Evolutionary conservation across 2,113 vertebrate species (phyloP).

Genomic region (Cricetomys ansorgei): DNA sequence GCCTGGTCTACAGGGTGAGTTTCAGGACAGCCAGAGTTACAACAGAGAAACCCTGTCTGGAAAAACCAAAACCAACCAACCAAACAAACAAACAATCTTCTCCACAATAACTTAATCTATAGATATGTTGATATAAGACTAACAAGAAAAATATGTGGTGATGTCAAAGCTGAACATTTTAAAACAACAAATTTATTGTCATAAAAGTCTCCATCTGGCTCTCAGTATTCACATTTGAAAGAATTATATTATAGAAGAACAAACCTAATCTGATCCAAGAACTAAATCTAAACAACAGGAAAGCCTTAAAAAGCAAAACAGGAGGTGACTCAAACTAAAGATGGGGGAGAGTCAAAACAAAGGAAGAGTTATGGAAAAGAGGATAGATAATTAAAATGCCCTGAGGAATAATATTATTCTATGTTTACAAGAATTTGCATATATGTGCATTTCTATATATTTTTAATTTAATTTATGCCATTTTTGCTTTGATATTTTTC

Average conservation of each 20-base stretch:
- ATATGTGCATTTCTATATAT: neutral
- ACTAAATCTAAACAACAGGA: slow-evolving; percentile 31
- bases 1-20: no score
- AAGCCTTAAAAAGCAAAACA: neutral
- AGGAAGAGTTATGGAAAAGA: neutral
- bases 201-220: neutral
- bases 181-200: neutral
- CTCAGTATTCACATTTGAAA: slow-evolving; percentile 15
- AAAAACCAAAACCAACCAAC: no score
- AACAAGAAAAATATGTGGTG: neutral
- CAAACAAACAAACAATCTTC: neutral
- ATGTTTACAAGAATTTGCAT: neutral
- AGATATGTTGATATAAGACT: neutral
- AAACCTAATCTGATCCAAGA: neutral
- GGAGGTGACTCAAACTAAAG: neutral
- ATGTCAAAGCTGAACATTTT: slow-evolving; percentile 13
- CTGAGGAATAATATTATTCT: neutral
- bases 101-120: neutral
- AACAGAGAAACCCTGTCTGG: no score
- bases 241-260: neutral
- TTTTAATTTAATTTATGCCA: neutral
- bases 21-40: no score
- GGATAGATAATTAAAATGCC: neutral
- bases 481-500: neutral
- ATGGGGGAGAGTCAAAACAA: neutral